A percentile compares a stretch with the other conserved stretches of the same genome.
These are phyloP conservation scores for Colossoma macropomum DNA, from an alignment of 2,113 vertebrate genomes.

Conservation along the genomic window DNA sequence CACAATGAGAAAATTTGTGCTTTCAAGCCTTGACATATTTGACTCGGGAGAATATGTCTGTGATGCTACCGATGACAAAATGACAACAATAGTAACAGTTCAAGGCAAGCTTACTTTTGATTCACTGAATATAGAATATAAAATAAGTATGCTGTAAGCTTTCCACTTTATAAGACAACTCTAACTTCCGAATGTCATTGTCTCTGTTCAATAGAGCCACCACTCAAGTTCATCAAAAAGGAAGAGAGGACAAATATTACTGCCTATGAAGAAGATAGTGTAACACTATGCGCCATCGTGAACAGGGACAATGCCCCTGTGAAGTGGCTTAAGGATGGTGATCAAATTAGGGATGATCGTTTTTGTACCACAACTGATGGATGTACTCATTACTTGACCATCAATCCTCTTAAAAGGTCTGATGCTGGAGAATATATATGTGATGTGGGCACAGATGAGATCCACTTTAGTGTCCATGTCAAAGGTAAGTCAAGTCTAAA, in stretches of 20 bases:
- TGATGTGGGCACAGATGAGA: conserved; percentile 78
- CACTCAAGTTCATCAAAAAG: conserved; percentile 80
- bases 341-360: conserved; percentile 74
- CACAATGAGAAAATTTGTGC: conserved; percentile 75
- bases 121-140: neutral
- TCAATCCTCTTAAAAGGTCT: conserved; percentile 78
- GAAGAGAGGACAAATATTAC: conserved; percentile 64
- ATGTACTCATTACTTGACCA: conserved; percentile 79
- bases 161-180: neutral
- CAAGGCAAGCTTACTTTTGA: conserved; percentile 69
- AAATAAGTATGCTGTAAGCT: neutral
- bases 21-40: conserved; percentile 71
- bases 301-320: conserved; percentile 71
- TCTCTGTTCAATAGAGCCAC: conserved; percentile 65
- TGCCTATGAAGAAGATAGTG: conserved; percentile 80
- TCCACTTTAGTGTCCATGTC: conserved; percentile 80
- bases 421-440: conserved; percentile 84
- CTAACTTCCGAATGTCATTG: neutral
- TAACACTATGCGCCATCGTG: conserved; percentile 80
- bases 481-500: conserved; percentile 77
- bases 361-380: conserved; percentile 81
- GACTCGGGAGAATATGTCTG: conserved; percentile 81
- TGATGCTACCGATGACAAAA: conserved; percentile 76
- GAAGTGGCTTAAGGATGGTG: conserved; percentile 81
- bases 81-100: conserved; percentile 75